phyloP scores from a whole-genome alignment of 2,888 invertebrate genomes.

The Meganola albula region DNA sequence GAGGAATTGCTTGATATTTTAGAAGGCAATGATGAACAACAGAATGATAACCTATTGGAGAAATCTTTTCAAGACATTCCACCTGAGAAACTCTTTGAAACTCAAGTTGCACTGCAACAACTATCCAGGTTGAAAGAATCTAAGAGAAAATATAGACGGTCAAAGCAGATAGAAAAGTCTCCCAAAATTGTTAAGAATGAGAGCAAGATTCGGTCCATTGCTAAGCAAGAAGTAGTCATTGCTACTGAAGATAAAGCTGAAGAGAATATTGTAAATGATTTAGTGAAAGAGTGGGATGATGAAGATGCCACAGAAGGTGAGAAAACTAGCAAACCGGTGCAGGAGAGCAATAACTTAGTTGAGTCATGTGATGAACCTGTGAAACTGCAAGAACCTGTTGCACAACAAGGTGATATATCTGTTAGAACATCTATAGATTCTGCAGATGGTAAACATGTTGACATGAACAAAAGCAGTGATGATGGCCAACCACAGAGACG shows the following conservation, averaged over 20 bases:
- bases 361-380: constrained; percentile 28
- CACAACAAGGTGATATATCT: constrained; percentile 31
- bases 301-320: constrained; percentile 50
- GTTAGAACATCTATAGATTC: constrained; percentile 38
- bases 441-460: constrained; percentile 38
- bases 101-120: constrained; percentile 59
- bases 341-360: constrained; percentile 30
- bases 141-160: constrained; percentile 22
- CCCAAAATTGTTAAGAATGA: constrained; percentile 23
- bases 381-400: constrained; percentile 27
- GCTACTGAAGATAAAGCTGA: constrained; percentile 25
- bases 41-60: constrained; percentile 21
- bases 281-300: constrained; percentile 76
- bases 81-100: constrained; percentile 40
- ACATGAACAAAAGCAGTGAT: constrained; percentile 42
- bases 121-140: constrained; percentile 46
- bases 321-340: constrained; percentile 24
- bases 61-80: constrained; percentile 22
- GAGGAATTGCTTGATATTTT: constrained; percentile 67
- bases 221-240: constrained; percentile 18
- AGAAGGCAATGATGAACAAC: constrained; percentile 57
- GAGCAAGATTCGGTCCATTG: constrained; percentile 17
- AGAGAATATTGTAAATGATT: constrained; percentile 63
- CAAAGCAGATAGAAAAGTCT: constrained; percentile 22
- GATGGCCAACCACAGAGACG: constrained; percentile 56